phyloP scores from a whole-genome alignment of 2,888 invertebrate genomes.

The Campaea margaritaria region DNA sequence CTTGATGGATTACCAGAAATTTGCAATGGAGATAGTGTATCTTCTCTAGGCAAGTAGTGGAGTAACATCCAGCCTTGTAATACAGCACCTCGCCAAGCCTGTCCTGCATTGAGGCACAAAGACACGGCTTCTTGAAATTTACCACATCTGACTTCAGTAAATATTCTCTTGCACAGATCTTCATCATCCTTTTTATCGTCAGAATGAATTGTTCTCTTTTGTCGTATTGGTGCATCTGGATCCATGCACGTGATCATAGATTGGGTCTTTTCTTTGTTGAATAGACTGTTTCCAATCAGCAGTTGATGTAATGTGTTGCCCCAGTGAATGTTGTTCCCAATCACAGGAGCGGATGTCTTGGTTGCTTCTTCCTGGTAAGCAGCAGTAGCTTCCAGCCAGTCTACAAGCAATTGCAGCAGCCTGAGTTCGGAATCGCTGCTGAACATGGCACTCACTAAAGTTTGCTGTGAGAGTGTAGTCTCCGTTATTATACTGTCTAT shows the following conservation, averaged over 20 bases:
- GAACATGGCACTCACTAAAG: conserved; percentile 70
- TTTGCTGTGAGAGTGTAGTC: conserved; percentile 72
- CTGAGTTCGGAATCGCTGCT: conserved; percentile 84
- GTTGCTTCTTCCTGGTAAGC: conserved; percentile 90
- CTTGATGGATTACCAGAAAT: conserved; percentile 93
- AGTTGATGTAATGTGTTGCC: conserved; percentile 95
- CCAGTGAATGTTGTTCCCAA: conserved; percentile 91
- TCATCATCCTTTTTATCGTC: conserved; percentile 92
- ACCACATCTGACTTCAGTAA: conserved; percentile 93
- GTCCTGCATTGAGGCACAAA: conserved; percentile 93
- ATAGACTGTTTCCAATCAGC: conserved; percentile 79
- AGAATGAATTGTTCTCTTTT: conserved; percentile 92
- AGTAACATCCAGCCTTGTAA: conserved; percentile 95
- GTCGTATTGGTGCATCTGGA: conserved; percentile 94
- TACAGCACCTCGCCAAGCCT: conserved; percentile 96
- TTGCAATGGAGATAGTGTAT: conserved; percentile 76
- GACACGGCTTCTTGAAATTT: conserved; percentile 93
- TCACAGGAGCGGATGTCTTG: conserved; percentile 73
- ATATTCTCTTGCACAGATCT: conserved; percentile 85
- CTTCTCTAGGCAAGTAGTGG: conserved; percentile 92
- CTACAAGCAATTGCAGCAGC: conserved; percentile 93
- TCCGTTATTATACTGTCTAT: conserved; percentile 74
- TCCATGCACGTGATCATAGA: conserved; percentile 89
- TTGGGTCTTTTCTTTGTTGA: conserved; percentile 75
- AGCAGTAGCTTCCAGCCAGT: conserved; percentile 96